Evolutionary conservation across 1,140 invertebrate species (phyloP).

Genomic region (Magallana gigas): DNA sequence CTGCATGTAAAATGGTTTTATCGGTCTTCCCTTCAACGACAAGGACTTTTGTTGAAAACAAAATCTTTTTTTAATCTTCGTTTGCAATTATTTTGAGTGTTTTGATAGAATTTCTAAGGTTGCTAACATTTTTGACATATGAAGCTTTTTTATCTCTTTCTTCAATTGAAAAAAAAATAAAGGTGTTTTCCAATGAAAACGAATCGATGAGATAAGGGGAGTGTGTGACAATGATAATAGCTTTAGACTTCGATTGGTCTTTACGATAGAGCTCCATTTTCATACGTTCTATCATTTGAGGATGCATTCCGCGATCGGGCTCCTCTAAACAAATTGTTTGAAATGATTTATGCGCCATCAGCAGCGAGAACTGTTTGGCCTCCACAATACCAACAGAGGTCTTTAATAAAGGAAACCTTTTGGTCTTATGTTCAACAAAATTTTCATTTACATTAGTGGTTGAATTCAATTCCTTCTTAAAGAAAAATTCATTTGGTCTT

Average conservation of each 20-base stretch:
- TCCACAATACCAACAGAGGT: conserved; percentile 44
- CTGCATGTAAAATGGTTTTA: neutral
- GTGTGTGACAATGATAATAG: conserved; percentile 35
- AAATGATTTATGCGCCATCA: neutral
- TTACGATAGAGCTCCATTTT: neutral
- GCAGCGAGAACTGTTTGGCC: conserved; percentile 39
- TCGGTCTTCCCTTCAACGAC: neutral
- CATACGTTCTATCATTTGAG: conserved; percentile 45
- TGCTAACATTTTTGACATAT: neutral
- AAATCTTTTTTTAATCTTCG: neutral
- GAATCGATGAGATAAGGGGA: conserved; percentile 7
- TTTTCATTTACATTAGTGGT: neutral
- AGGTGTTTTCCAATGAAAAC: neutral
- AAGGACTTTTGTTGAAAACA: neutral
- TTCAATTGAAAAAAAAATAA: neutral
- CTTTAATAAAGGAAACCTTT: conserved; percentile 35
- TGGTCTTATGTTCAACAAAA: neutral
- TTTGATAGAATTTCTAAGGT: neutral
- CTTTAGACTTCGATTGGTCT: neutral
- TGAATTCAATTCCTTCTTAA: neutral
- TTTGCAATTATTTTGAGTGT: neutral
- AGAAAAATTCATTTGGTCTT: neutral
- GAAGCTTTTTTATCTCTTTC: neutral
- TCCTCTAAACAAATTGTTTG: conserved; percentile 43
- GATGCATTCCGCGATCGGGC: conserved; percentile 53